Conservation (phyloP, 1,140 invertebrate genomes). For the Forficula auricularia region DNA sequence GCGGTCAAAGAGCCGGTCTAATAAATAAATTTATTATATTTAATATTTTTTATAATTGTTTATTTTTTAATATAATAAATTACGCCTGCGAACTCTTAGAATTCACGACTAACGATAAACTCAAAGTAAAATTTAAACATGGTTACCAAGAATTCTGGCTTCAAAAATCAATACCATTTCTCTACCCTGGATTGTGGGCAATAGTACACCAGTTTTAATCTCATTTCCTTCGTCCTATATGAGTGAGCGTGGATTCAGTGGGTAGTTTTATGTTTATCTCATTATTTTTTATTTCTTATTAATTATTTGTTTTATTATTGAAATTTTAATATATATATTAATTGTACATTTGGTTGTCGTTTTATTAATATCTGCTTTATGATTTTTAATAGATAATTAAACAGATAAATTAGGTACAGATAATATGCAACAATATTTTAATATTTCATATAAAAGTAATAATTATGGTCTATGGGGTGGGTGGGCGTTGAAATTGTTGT, state of each 20-base stretch:
- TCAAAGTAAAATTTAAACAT: slow-evolving; percentile 1
- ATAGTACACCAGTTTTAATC: background rate
- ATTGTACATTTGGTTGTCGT: background rate
- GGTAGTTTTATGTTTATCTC: background rate
- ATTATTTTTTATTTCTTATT: background rate
- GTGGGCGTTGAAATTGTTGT: background rate
- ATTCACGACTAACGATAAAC: background rate
- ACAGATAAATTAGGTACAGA: background rate
- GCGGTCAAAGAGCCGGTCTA: no score
- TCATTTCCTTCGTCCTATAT: background rate
- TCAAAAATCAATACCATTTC: background rate
- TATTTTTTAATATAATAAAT: no score
- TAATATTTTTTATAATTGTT: no score
- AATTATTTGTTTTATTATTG: background rate
- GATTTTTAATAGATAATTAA: background rate
- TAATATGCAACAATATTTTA: no score
- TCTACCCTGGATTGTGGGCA: background rate
- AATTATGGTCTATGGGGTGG: background rate
- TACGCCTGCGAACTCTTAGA: background rate
- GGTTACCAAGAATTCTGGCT: slow-evolving; percentile 1
- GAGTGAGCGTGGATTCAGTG: background rate
- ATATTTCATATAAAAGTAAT: background rate
- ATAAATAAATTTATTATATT: no score
- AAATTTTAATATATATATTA: background rate
- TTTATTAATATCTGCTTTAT: background rate